phyloP scores from a whole-genome alignment of 2,888 invertebrate genomes.

The Cyaniris semiargus region DNA sequence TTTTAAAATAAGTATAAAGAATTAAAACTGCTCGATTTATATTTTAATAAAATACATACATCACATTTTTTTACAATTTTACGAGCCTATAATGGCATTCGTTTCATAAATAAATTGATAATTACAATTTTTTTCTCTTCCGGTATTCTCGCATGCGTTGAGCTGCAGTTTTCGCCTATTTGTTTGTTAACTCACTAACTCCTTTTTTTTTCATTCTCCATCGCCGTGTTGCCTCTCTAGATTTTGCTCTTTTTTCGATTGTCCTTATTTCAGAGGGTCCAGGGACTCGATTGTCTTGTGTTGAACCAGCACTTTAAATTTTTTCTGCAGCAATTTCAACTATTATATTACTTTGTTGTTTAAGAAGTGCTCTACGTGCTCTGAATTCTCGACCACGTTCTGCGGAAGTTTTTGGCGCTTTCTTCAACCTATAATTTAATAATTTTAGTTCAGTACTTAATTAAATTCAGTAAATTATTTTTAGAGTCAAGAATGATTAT shows the following conservation, averaged over 20 bases:
- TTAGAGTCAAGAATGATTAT: too few relatives aligned
- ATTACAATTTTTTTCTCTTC: slow-evolving; percentile 41
- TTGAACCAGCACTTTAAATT: slow-evolving; percentile 35
- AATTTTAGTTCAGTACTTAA: too few relatives aligned
- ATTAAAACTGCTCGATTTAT: too few relatives aligned
- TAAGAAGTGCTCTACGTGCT: slow-evolving; percentile 41
- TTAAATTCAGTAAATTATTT: too few relatives aligned
- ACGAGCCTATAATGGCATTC: background rate
- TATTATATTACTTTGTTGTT: slow-evolving; percentile 40
- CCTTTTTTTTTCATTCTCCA: slow-evolving; percentile 42
- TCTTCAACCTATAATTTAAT: too few relatives aligned
- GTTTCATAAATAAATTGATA: slow-evolving; percentile 28
- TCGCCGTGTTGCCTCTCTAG: slow-evolving; percentile 42
- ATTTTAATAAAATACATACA: too few relatives aligned
- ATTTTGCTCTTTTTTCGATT: slow-evolving; percentile 42
- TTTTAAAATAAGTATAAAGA: too few relatives aligned
- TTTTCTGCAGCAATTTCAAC: slow-evolving; percentile 36
- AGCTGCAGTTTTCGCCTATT: slow-evolving; percentile 44
- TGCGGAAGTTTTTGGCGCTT: too few relatives aligned
- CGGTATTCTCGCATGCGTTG: slow-evolving; percentile 45
- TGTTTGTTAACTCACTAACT: slow-evolving; percentile 37
- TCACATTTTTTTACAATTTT: background rate
- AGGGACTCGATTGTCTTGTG: slow-evolving; percentile 37
- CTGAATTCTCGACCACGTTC: slow-evolving; percentile 44
- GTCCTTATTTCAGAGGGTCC: slow-evolving; percentile 38